Evolutionary conservation across 2,113 vertebrate genomes (phyloP).

Genomic region (Phalacrocorax pelagicus): DNA sequence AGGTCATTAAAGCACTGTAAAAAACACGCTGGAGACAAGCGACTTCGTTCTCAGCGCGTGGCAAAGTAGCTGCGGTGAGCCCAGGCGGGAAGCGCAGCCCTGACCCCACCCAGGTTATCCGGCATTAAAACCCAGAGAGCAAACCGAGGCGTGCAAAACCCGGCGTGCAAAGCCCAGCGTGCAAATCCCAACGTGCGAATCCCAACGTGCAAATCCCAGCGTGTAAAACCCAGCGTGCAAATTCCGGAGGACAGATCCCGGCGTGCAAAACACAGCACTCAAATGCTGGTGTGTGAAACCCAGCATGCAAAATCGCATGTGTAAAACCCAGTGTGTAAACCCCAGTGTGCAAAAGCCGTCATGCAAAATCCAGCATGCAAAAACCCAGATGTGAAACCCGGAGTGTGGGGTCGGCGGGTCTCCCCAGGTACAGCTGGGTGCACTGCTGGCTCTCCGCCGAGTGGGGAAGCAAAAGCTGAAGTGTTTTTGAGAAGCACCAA

Average conservation of each 20-base stretch:
- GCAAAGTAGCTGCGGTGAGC: background rate
- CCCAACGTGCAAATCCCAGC: fast-evolving
- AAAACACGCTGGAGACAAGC: too few species aligned
- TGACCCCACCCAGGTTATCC: background rate
- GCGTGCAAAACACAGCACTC: fast-evolving
- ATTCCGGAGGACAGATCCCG: background rate
- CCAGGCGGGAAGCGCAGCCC: fast-evolving
- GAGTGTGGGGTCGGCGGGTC: background rate
- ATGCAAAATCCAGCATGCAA: background rate
- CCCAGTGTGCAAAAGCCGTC: fast-evolving
- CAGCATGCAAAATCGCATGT: background rate
- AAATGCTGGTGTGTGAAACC: fast-evolving
- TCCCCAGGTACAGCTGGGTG: background rate
- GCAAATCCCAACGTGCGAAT: background rate
- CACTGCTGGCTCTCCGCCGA: background rate
- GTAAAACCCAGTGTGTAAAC: background rate
- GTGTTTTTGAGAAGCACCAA: background rate
- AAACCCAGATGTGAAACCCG: background rate
- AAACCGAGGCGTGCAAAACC: background rate
- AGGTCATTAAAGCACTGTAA: background rate
- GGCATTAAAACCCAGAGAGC: fast-evolving
- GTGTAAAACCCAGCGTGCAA: background rate
- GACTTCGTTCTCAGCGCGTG: fast-evolving
- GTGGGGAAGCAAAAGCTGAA: background rate
- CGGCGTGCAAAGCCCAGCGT: background rate